A percentile compares a stretch with the other conserved stretches of the same genome.
These are phyloP conservation scores for Diadophis punctatus DNA, from an alignment of 2,113 vertebrate species.

Conservation along the genomic window DNA sequence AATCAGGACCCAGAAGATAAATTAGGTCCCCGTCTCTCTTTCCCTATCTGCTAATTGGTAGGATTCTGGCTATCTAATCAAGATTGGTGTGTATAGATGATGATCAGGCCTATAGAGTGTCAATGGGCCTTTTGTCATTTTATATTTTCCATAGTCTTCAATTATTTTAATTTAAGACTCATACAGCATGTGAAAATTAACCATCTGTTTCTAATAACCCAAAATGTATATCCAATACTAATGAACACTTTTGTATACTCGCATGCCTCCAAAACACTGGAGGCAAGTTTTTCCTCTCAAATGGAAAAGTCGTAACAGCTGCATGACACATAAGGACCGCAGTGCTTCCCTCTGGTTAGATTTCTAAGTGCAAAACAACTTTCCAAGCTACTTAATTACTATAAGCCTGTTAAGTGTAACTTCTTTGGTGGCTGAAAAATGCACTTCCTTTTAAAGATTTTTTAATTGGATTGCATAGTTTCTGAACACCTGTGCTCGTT, in stretches of 20 bases:
- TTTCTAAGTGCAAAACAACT: constrained; percentile 49
- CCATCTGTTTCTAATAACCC: constrained; percentile 61
- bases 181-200: constrained; percentile 40
- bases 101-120: neutral
- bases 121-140: constrained; percentile 26
- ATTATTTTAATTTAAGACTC: constrained; percentile 40
- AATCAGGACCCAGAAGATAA: neutral
- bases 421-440: constrained; percentile 54
- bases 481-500: constrained; percentile 57
- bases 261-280: constrained; percentile 56
- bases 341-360: constrained; percentile 44
- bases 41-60: neutral
- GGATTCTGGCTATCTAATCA: neutral
- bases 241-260: constrained; percentile 56
- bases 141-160: constrained; percentile 47
- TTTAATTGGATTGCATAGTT: constrained; percentile 55
- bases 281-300: constrained; percentile 52
- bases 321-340: constrained; percentile 56
- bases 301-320: constrained; percentile 62
- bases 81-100: neutral
- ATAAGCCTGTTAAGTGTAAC: constrained; percentile 63
- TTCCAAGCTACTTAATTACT: constrained; percentile 52
- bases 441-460: constrained; percentile 44
- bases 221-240: constrained; percentile 57
- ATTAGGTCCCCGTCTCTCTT: neutral